A percentile compares a stretch with the other conserved stretches of the same genome.
phyloP scores from a whole-genome alignment of 2,888 invertebrate genomes.

The Cephonodes hylas region DNA sequence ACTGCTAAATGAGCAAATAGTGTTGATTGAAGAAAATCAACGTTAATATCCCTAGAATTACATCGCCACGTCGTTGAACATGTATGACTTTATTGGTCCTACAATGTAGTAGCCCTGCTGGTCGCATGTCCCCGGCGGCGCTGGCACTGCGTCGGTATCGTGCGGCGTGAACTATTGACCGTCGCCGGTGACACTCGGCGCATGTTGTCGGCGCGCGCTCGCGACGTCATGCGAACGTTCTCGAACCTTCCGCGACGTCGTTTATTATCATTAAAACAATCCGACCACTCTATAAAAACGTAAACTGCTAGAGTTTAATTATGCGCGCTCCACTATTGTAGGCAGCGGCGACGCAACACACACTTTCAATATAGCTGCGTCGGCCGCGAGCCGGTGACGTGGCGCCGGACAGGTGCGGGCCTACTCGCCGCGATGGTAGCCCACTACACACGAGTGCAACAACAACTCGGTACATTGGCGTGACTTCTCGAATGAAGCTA shows the following conservation, averaged over 20 bases:
- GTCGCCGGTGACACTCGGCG: slow-evolving; percentile 1
- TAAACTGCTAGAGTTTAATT: neutral
- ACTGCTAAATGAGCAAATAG: no score
- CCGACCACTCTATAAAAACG: neutral
- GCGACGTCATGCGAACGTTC: neutral
- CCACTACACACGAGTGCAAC: neutral
- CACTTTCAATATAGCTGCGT: neutral
- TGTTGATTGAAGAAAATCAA: no score
- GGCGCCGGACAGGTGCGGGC: neutral
- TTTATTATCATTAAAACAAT: neutral
- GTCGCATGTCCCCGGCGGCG: neutral
- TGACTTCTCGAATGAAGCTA: neutral
- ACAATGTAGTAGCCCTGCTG: neutral
- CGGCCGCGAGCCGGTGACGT: neutral
- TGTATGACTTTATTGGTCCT: neutral
- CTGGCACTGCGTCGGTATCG: neutral
- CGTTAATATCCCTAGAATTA: no score
- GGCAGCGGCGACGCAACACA: neutral
- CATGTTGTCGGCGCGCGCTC: no score
- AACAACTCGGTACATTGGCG: neutral
- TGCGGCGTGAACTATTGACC: neutral
- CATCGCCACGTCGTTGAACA: no score
- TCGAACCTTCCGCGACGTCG: neutral
- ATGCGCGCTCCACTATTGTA: neutral
- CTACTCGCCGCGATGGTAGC: neutral